Percentiles rank a stretch among this genome's conserved stretches.
Evolutionary conservation across 2,888 invertebrate genomes (phyloP).

Genomic region (Harpagoxenus sublaevis): DNA sequence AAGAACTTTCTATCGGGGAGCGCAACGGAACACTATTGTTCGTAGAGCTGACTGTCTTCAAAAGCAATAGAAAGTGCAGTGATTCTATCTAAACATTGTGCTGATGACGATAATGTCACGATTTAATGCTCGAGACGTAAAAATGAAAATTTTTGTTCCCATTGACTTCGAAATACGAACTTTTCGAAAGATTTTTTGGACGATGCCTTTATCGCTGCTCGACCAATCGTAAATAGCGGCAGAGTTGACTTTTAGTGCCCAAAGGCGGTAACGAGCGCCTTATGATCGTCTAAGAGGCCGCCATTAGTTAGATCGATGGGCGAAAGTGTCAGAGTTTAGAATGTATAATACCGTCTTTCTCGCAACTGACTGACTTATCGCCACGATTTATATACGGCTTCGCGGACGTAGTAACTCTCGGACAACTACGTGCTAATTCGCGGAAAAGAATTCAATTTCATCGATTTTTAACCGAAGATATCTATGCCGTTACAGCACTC

Average conservation of each 20-base stretch:
- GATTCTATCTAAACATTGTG: not conserved
- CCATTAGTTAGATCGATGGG: constrained; percentile 72
- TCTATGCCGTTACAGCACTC: not conserved
- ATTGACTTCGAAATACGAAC: not conserved
- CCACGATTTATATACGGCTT: constrained; percentile 16
- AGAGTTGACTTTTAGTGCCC: constrained; percentile 64
- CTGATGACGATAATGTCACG: not conserved
- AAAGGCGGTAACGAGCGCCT: constrained; percentile 63
- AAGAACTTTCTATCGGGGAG: constrained; percentile 31
- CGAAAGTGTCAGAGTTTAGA: constrained; percentile 67
- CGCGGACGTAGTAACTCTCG: constrained; percentile 39
- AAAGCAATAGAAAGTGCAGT: constrained; percentile 35
- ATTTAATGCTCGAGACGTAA: not conserved
- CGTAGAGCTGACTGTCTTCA: not conserved
- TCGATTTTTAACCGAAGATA: constrained; percentile 9
- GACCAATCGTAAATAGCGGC: constrained; percentile 67
- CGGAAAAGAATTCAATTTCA: constrained; percentile 56
- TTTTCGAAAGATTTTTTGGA: constrained; percentile 11
- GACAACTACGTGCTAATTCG: constrained; percentile 26
- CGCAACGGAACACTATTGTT: not conserved
- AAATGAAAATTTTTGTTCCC: constrained; percentile 14
- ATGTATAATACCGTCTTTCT: constrained; percentile 48
- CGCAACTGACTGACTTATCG: constrained; percentile 36
- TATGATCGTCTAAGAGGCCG: constrained; percentile 58
- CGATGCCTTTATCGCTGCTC: constrained; percentile 61